A percentile compares a stretch with the other conserved stretches of the same genome.
phyloP scores from a whole-genome alignment of 1,140 invertebrate genomes.

The Nasonia giraulti region DNA sequence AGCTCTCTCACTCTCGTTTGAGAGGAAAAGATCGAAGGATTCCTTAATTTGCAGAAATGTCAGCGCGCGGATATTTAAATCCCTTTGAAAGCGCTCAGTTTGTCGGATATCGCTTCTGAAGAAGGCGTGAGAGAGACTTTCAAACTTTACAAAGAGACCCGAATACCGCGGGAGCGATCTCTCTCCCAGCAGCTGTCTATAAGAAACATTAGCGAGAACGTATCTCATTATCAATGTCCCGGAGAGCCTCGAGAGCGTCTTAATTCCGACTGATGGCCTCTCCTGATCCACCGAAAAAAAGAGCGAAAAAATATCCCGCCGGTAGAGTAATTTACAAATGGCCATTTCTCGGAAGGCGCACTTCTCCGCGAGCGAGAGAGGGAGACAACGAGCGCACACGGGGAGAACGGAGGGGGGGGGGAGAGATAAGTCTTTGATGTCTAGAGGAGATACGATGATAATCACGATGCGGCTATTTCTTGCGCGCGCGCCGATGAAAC shows the following conservation, averaged over 20 bases:
- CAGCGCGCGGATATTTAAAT: neutral
- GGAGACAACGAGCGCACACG: constrained; percentile 31
- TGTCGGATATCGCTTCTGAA: constrained; percentile 7
- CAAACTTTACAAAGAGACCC: neutral
- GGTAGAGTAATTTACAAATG: constrained; percentile 64
- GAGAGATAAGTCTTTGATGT: constrained; percentile 64
- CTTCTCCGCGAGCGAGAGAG: neutral
- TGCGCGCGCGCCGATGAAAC: constrained; percentile 19
- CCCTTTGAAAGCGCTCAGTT: constrained; percentile 10
- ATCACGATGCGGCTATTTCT: constrained; percentile 57
- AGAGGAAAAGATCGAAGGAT: constrained; percentile 13
- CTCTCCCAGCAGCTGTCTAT: neutral
- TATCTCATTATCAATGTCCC: neutral
- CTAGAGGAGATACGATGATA: constrained; percentile 67
- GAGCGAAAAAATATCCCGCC: constrained; percentile 34
- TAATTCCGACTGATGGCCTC: constrained; percentile 32
- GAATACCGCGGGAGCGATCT: too few relatives aligned
- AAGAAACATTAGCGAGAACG: neutral
- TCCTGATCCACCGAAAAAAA: constrained; percentile 7
- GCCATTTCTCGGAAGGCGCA: constrained; percentile 60
- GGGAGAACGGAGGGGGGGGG: neutral
- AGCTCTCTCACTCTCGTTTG: constrained; percentile 39
- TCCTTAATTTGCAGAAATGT: constrained; percentile 25
- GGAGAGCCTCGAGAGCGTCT: neutral
- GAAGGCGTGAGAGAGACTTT: neutral